Conservation (phyloP, 2,113 vertebrate species). For the Vulpes lagopus region DNA sequence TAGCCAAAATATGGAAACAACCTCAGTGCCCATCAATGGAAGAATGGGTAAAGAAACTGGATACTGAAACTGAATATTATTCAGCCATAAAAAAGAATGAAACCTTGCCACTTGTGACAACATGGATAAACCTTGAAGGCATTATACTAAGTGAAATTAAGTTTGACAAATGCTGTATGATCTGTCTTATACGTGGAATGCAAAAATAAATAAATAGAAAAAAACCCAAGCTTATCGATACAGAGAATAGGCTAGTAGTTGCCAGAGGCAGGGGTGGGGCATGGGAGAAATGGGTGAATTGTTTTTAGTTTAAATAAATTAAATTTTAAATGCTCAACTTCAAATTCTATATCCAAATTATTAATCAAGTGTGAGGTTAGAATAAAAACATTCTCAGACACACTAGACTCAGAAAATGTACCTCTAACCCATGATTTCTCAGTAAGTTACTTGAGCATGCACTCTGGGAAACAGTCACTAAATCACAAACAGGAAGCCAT, state of each 20-base stretch:
- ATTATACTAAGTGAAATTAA: slow-evolving; percentile 10
- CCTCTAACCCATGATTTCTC: background rate
- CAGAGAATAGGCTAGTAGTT: background rate
- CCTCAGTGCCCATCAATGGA: background rate
- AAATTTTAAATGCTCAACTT: background rate
- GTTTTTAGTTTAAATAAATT: background rate
- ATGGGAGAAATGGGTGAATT: background rate
- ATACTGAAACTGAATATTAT: background rate
- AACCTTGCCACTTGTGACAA: background rate
- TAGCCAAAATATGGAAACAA: background rate
- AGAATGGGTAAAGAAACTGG: background rate
- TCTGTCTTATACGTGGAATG: background rate
- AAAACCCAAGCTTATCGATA: background rate
- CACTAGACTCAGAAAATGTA: background rate
- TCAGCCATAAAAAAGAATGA: slow-evolving; percentile 7
- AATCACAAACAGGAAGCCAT: slow-evolving; percentile 21
- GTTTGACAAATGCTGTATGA: background rate
- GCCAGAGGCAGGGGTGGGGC: background rate
- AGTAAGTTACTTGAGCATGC: background rate
- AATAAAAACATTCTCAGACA: slow-evolving; percentile 44
- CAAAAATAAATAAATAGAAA: background rate
- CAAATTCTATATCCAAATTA: slow-evolving; percentile 33
- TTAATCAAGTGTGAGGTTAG: background rate
- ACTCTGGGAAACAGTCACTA: background rate
- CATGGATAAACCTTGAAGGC: background rate